Evolutionary conservation across 2,797 vertebrate genomes (phyloP), one percentile per base, ranked within the genome.

Genomic region (Centroberyx gerrardi): DNA sequence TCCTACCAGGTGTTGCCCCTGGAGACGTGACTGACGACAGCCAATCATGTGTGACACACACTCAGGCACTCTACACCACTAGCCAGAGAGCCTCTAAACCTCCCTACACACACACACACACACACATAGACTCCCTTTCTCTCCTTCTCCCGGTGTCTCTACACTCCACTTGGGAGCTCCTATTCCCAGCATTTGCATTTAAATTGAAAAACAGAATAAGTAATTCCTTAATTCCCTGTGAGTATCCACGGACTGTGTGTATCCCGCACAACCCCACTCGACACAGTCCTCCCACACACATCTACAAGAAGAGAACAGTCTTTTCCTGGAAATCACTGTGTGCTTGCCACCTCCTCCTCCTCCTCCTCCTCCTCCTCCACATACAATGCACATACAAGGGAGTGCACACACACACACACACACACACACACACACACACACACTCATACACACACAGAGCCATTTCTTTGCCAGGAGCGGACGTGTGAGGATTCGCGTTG

Each of bases 101-200:
- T 81, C 42, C 17, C 56, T 69, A 15, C 60, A 55, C 65, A 17
- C 42, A 48, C 61, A 62, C 40, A 51, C 46, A 40, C 63, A 68
- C 68, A 76, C 59, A 63, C 31, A 53, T 3, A 80, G 53, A 49
- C 46, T 61, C 49, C 62, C 59, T 46, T 63, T 36, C 59, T 65
- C 48, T 81, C 56, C 44, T 3, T 85, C 62, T 72, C 60, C 42
- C 56, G 10, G 7, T 54, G 62, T 66, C 62, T 92, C 81, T 78
- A 46, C 53, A 59, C 76, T 68, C 88, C 76, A 70, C 73, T 86
- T 80, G 74, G 71, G 70, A 87, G 91, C 90, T 94, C 80, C 75
- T 59, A 89, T 90, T 93, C 68, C 70, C 72, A 79, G 81, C 88
- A 94, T 94, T 93, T 93, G 90, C 92, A 94, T 94, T 92, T 94